Conservation (phyloP, 2,888 invertebrate species). For the Acronicta alni region DNA sequence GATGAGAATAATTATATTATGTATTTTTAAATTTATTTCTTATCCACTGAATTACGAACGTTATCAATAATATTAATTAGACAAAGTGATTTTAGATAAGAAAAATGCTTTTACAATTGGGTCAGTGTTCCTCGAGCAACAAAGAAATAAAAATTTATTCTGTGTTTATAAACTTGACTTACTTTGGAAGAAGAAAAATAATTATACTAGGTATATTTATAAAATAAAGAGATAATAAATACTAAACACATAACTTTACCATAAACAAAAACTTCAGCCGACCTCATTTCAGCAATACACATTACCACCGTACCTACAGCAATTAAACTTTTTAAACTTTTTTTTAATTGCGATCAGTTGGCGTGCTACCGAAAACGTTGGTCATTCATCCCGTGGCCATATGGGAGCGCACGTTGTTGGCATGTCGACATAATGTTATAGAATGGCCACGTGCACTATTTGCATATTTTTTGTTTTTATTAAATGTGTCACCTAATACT, state of each 20-base stretch:
- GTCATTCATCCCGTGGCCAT: conserved; percentile 85
- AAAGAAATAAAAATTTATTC: too few relatives aligned
- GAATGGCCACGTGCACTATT: conserved; percentile 78
- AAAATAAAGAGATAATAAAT: background rate
- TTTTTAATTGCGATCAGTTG: conserved; percentile 73
- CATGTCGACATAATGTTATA: conserved; percentile 57
- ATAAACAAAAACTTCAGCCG: conserved; percentile 23
- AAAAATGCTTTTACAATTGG: conserved; percentile 25
- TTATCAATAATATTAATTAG: too few relatives aligned
- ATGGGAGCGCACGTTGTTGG: conserved; percentile 78
- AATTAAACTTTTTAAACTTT: conserved; percentile 46
- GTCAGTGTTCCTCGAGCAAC: conserved; percentile 21
- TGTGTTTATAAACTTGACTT: background rate
- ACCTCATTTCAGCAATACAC: conserved; percentile 33
- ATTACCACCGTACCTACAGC: conserved; percentile 22
- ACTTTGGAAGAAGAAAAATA: background rate
- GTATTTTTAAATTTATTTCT: too few relatives aligned
- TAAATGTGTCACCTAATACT: conserved; percentile 42
- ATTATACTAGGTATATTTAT: background rate
- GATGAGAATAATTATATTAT: background rate
- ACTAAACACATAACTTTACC: conserved; percentile 7
- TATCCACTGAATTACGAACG: conserved; percentile 25
- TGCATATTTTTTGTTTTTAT: conserved; percentile 58
- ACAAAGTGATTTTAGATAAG: too few relatives aligned
- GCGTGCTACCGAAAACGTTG: conserved; percentile 75